Evolutionary conservation across 2,797 vertebrate species (phyloP).

Genomic region (Coluber constrictor): DNA sequence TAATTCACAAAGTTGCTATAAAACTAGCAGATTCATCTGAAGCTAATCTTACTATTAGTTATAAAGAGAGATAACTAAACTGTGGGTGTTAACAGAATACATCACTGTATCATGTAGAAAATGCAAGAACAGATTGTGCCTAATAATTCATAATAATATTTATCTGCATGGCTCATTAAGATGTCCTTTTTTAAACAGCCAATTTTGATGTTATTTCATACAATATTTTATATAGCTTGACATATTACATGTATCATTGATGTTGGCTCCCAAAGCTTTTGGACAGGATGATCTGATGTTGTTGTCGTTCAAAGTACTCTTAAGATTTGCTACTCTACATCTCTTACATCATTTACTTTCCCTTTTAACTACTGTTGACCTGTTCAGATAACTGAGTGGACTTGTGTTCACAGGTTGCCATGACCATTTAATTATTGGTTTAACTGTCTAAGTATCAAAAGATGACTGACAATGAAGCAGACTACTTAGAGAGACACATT

Average conservation of each 20-base stretch:
- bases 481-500: background rate
- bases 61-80: background rate
- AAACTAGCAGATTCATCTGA: background rate
- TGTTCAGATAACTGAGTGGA: background rate
- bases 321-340: background rate
- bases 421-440: background rate
- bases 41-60: background rate
- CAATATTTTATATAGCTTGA: background rate
- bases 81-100: background rate
- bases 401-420: background rate
- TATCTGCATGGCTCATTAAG: slow-evolving; percentile 1
- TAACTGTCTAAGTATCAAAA: background rate
- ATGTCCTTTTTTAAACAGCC: background rate
- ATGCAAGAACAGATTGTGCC: background rate
- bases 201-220: background rate
- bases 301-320: background rate
- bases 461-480: background rate
- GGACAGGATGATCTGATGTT: background rate
- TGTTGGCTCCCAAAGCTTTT: background rate
- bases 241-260: background rate
- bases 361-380: background rate
- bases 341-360: background rate
- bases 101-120: background rate
- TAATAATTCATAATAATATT: background rate
- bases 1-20: background rate